Evolutionary conservation across 2,888 invertebrate genomes (phyloP).

Genomic region (Chrysotoxum bicinctum): DNA sequence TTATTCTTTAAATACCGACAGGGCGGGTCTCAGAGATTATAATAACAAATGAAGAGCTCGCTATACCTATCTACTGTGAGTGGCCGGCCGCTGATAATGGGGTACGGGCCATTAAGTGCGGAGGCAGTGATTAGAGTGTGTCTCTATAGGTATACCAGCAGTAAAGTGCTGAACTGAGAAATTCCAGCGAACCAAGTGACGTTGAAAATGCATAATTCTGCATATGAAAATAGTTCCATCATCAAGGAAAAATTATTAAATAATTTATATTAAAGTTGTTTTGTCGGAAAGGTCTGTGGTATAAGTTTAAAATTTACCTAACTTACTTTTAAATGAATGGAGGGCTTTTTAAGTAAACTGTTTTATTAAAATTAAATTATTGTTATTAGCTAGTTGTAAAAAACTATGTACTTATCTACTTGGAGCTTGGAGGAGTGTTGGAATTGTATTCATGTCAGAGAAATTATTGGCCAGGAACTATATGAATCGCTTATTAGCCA

Average conservation of each 20-base stretch:
- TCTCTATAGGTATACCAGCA: background rate
- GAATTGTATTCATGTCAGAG: too few species aligned
- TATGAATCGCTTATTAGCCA: too few species aligned
- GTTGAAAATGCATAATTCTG: slow-evolving; percentile 23
- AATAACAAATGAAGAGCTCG: slow-evolving; percentile 68
- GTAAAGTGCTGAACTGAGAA: background rate
- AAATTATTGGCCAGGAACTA: too few species aligned
- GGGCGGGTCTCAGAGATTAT: slow-evolving; percentile 61
- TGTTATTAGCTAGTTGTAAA: slow-evolving; percentile 1
- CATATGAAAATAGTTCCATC: slow-evolving; percentile 7
- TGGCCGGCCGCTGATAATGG: slow-evolving; percentile 35
- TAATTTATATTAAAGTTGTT: background rate
- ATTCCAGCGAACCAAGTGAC: slow-evolving; percentile 41
- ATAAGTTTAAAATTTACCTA: background rate
- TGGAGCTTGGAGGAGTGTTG: background rate
- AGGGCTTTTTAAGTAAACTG: background rate
- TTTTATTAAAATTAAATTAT: background rate
- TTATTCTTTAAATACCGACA: slow-evolving; percentile 61
- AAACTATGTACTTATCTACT: background rate
- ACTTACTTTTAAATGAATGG: background rate
- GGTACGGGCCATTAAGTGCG: slow-evolving; percentile 54
- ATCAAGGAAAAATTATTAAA: slow-evolving; percentile 5
- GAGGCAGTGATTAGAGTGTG: slow-evolving; percentile 45
- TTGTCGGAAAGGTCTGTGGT: background rate
- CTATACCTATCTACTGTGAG: background rate